phyloP scores from a whole-genome alignment of 2,797 vertebrate genomes.

The Mormyrops attenuatus region DNA sequence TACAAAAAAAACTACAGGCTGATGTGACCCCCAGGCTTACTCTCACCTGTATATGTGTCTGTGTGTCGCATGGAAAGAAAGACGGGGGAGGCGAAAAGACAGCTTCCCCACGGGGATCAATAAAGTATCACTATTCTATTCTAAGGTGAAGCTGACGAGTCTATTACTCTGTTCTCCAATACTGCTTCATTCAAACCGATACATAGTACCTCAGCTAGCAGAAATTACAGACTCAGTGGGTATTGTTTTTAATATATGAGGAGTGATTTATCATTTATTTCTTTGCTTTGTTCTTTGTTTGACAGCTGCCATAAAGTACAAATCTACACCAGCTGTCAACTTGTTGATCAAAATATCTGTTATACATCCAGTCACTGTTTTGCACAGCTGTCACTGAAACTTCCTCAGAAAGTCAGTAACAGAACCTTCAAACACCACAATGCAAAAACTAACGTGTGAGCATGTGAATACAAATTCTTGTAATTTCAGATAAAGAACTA shows the following conservation, averaged over 20 bases:
- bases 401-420: neutral
- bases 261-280: neutral
- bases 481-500: neutral
- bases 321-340: neutral
- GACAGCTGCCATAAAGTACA: neutral
- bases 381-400: neutral
- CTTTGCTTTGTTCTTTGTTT: neutral
- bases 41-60: neutral
- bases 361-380: neutral
- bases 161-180: neutral
- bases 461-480: neutral
- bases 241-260: neutral
- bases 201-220: neutral
- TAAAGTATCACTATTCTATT: neutral
- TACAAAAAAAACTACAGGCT: neutral
- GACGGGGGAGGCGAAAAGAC: neutral
- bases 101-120: neutral
- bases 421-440: neutral
- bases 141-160: neutral
- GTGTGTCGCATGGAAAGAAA: neutral
- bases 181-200: neutral
- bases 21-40: neutral
- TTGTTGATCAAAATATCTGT: neutral
- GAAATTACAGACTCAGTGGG: neutral
- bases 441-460: neutral